These are phyloP conservation scores for Hymenochirus boettgeri DNA, from an alignment of 2,113 vertebrate genomes.

Conservation along the genomic window DNA sequence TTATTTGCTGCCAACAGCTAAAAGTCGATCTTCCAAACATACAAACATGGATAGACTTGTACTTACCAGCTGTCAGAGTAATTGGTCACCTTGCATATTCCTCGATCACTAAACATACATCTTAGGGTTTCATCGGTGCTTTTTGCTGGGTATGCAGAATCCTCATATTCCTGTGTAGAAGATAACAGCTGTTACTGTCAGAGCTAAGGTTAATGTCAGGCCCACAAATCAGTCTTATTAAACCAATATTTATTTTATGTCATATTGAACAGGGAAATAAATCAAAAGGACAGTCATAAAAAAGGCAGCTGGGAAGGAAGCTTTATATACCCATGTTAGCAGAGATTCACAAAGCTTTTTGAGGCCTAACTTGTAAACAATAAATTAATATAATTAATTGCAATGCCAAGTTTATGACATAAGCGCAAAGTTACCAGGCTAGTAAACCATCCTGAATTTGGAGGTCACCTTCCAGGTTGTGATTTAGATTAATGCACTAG, in stretches of 20 bases:
- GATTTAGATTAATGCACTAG: too few relatives aligned
- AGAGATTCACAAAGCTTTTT: too few relatives aligned
- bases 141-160: slow-evolving; percentile 66
- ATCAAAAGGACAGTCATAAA: slow-evolving; percentile 6
- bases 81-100: slow-evolving; percentile 58
- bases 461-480: too few relatives aligned
- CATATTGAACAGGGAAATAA: slow-evolving; percentile 12
- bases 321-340: too few relatives aligned
- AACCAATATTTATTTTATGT: slow-evolving; percentile 41
- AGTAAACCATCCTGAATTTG: too few relatives aligned
- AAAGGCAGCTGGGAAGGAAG: background rate
- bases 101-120: slow-evolving; percentile 67
- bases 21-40: slow-evolving; percentile 58
- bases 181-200: slow-evolving; percentile 51
- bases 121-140: slow-evolving; percentile 57
- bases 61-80: slow-evolving; percentile 65
- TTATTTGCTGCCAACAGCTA: slow-evolving; percentile 17
- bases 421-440: too few relatives aligned
- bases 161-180: slow-evolving; percentile 53
- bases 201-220: slow-evolving; percentile 51
- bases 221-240: slow-evolving; percentile 40
- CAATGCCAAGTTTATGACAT: too few relatives aligned
- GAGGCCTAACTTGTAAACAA: too few relatives aligned
- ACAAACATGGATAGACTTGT: slow-evolving; percentile 41
- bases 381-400: too few relatives aligned